Percentiles rank a stretch among this genome's conserved stretches.
Evolutionary conservation across 2,888 invertebrate species (phyloP).

Genomic region (Ischnus inquisitorius): DNA sequence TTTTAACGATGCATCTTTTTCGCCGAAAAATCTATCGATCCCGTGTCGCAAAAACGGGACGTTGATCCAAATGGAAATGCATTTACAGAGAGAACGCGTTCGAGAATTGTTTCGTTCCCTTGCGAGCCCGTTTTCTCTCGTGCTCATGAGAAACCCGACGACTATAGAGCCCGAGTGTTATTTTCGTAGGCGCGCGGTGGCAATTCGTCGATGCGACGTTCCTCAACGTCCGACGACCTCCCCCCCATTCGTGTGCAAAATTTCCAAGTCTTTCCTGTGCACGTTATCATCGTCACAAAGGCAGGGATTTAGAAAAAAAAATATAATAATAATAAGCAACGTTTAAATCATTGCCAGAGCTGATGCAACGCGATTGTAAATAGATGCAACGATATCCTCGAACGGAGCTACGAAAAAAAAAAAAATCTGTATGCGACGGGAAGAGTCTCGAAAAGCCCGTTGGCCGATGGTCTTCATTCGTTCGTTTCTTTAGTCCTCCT

Average conservation of each 20-base stretch:
- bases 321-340: neutral
- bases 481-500: constrained; percentile 23
- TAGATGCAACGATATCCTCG: constrained; percentile 7
- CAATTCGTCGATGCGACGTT: constrained; percentile 79
- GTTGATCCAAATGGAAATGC: no score
- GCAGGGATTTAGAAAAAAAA: neutral
- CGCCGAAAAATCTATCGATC: no score
- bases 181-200: constrained; percentile 76
- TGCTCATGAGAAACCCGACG: constrained; percentile 39
- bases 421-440: neutral
- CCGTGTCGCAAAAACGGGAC: no score
- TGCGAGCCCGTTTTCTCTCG: constrained; percentile 76
- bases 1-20: no score
- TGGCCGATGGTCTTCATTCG: constrained; percentile 2
- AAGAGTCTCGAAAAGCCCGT: neutral
- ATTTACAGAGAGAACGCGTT: constrained; percentile 4
- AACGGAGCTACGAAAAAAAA: constrained; percentile 12
- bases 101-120: constrained; percentile 66
- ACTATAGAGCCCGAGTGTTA: constrained; percentile 75
- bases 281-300: constrained; percentile 4
- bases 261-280: constrained; percentile 39
- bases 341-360: neutral
- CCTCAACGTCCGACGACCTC: constrained; percentile 81
- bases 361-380: constrained; percentile 3
- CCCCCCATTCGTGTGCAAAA: constrained; percentile 65